Evolutionary conservation across 2,888 invertebrate species (phyloP), one percentile per base, ranked within the genome.

Genomic region (Morinoia aosen): DNA sequence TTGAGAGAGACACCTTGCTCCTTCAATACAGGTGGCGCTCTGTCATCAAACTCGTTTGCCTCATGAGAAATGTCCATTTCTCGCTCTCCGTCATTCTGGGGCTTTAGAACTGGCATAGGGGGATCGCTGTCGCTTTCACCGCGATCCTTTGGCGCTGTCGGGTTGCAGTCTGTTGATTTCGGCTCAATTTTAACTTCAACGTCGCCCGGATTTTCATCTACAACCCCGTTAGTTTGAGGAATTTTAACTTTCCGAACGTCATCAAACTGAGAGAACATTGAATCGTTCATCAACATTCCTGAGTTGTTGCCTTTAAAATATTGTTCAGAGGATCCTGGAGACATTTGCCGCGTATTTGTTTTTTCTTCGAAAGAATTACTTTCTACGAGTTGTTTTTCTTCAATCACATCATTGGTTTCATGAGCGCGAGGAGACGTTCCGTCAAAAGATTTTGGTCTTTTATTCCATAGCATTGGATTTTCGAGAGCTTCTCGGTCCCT

Each of bases 21-120:
- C 33, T 95, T 95, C 58, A 64, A 48, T 39, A 95, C 61, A 16
- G 64, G 95, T 25, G 95, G 95, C 12, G 95, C 56, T 58, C 95
- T 58, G 61, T 95, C 95, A 64, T 95, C 95, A 57, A 58, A 57
- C 12, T 61, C 64, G 58, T 61, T 61, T 3, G 61, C 39, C 19
- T 64, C 64, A 11, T n/a, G 58, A 0, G 95, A 40, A n/a, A 48
- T 61, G 12, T 61, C 58, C 64, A 95, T 64, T 11, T 95, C 95
- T n/a, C 61, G n/a, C 25, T 95, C 61, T 12, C n/a, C 39, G 14
- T 64, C 95, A 58, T 64, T 95, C 64, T 95, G 95, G 2, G 95
- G 95, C 40, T 95, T 95, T n/a, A 95, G 40, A 58, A 95, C n/a
- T 39, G 95, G 95, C 95, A 95, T 95, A 11, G 58, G 95, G 0